A percentile compares a stretch with the other conserved stretches of the same genome.
These are phyloP conservation scores for Epinephelus fuscoguttatus DNA, from an alignment of 2,113 vertebrate species.

Conservation along the genomic window DNA sequence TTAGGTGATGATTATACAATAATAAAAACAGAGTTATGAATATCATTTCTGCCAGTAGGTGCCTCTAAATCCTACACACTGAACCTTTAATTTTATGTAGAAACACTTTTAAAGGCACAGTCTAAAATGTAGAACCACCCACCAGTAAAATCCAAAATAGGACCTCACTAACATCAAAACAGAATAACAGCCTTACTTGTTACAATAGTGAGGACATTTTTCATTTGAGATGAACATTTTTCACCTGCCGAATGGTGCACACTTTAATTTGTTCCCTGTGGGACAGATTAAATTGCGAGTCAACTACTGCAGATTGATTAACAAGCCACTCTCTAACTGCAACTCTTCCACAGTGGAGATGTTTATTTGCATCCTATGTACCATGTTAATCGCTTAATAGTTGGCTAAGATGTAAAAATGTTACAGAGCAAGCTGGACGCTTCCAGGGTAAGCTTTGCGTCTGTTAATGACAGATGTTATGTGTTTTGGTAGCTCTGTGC, in stretches of 20 bases:
- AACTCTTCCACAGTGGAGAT: constrained; percentile 4
- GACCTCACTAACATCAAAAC: not conserved
- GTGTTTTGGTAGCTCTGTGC: too few relatives aligned
- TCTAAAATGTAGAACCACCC: too few relatives aligned
- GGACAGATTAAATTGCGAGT: constrained; percentile 34
- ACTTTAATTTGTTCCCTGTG: constrained; percentile 27
- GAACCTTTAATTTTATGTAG: too few relatives aligned
- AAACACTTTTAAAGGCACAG: too few relatives aligned
- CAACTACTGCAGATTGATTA: constrained; percentile 37
- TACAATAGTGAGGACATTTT: not conserved
- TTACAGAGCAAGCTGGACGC: not conserved
- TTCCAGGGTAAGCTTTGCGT: not conserved
- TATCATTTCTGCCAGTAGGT: too few relatives aligned
- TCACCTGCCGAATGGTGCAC: constrained; percentile 6
- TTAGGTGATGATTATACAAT: too few relatives aligned
- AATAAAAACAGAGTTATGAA: too few relatives aligned
- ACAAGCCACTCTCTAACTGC: constrained; percentile 35
- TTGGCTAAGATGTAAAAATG: not conserved
- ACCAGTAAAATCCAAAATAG: too few relatives aligned
- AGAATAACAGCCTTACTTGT: not conserved
- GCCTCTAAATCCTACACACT: too few relatives aligned
- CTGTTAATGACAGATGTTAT: not conserved
- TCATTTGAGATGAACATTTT: not conserved
- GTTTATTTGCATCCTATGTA: constrained; percentile 3
- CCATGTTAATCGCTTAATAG: constrained; percentile 1